These are phyloP conservation scores for Lycodopsis pacificus DNA, from an alignment of 2,797 vertebrate species.

Conservation along the genomic window DNA sequence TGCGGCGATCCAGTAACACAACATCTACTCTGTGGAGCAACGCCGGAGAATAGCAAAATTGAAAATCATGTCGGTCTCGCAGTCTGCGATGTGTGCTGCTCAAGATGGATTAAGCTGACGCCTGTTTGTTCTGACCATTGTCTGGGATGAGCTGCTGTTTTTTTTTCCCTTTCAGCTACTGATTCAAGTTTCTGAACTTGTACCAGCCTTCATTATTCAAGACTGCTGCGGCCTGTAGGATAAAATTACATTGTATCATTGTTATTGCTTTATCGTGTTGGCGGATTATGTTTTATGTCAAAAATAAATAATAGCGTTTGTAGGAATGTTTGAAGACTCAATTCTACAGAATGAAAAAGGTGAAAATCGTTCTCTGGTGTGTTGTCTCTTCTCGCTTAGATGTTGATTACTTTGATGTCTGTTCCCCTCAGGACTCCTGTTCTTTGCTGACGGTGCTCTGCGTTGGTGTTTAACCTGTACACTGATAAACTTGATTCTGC, in stretches of 20 bases:
- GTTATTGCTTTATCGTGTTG: constrained; percentile 39
- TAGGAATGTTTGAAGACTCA: constrained; percentile 21
- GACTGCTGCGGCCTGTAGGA: constrained; percentile 25
- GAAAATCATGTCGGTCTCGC: constrained; percentile 53
- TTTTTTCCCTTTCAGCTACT: constrained; percentile 27
- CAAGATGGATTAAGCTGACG: constrained; percentile 53
- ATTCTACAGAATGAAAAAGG: constrained; percentile 37
- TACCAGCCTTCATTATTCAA: constrained; percentile 48
- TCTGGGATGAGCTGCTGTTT: constrained; percentile 36
- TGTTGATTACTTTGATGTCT: constrained; percentile 66
- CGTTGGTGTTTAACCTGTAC: constrained; percentile 54
- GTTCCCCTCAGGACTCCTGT: constrained; percentile 56
- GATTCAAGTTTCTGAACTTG: constrained; percentile 31
- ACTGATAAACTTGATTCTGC: constrained; percentile 63
- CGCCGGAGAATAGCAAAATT: constrained; percentile 50
- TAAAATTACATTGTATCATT: constrained; percentile 31
- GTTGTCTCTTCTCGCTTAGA: constrained; percentile 45
- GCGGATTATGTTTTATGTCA: constrained; percentile 25
- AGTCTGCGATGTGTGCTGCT: constrained; percentile 47
- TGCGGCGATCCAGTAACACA: constrained; percentile 49
- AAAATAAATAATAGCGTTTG: constrained; percentile 43
- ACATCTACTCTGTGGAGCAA: constrained; percentile 37
- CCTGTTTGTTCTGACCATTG: constrained; percentile 37
- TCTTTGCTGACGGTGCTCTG: constrained; percentile 59
- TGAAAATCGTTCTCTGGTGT: constrained; percentile 42